These are phyloP conservation scores for Porites evermanni DNA, from an alignment of 92 coral and sea anemone genomes.

Conservation along the genomic window DNA sequence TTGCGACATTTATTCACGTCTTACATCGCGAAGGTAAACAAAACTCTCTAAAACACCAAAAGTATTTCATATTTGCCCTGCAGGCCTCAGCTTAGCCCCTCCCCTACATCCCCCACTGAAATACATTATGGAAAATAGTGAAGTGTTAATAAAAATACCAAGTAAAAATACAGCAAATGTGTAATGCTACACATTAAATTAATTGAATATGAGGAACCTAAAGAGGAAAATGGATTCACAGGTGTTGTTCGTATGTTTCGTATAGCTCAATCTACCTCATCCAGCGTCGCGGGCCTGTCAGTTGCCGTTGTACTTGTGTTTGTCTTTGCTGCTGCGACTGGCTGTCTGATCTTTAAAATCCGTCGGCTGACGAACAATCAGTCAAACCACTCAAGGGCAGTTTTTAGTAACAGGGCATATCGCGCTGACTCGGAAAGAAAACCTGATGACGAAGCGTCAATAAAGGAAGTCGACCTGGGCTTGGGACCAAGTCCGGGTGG, in stretches of 20 bases:
- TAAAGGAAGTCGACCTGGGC: constrained; percentile 9
- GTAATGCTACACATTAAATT: too few relatives aligned
- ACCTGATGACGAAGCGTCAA: not conserved
- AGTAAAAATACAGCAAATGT: too few relatives aligned
- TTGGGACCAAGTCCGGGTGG: not conserved
- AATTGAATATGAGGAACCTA: not conserved
- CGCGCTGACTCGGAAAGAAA: not conserved
- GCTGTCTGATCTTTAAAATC: not conserved
- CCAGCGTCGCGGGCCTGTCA: not conserved
- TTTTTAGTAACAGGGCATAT: not conserved
- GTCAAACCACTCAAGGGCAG: not conserved
- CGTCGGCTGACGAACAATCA: not conserved
- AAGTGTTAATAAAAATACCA: too few relatives aligned
- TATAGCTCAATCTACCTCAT: not conserved
- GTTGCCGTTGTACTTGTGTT: not conserved
- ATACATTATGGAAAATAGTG: too few relatives aligned
- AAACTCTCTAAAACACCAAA: too few relatives aligned
- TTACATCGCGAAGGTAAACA: too few relatives aligned
- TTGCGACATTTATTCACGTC: too few relatives aligned
- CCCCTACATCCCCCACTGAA: too few relatives aligned
- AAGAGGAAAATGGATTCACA: not conserved
- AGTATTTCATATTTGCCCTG: too few relatives aligned
- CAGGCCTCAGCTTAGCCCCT: too few relatives aligned
- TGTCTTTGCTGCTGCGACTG: not conserved
- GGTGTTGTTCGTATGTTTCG: not conserved